Base-by-base conservation (phyloP, 1,140 invertebrate genomes). In the Bombus haemorrhoidalis region DNA sequence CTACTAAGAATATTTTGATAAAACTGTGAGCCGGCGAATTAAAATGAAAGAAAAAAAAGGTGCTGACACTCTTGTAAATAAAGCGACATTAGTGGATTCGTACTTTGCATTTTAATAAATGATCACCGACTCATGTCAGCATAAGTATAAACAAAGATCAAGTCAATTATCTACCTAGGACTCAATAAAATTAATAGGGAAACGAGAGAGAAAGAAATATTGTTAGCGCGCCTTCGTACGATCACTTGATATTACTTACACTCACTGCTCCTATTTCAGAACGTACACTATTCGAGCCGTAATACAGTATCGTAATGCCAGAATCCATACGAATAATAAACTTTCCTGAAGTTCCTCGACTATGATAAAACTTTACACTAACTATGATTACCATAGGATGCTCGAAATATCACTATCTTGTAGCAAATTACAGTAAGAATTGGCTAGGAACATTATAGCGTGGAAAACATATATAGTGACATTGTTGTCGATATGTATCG, bases 241-340 rank as follows among this genome's bases (percentile, higher is more conserved):
- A 85, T 80, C 41, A n/a, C 6, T 85, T 80, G n/a, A 75, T 74
- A n/a, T 57, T 81, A 85, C 79, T 85, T 81, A 85, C 78, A 74
- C 78, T 74, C 62, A 68, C 84, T 68, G 78, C 71, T 59, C 57
- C 68, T 81, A 74, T 73, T 69, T 81, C 78, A 41, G 41, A 75
- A 75, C 66, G 64, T 81, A 66, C 37, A 81, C 78, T 81, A 85
- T 34, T 85, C 41, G 22, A 81, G 25, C 59, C 59, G 62, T 81
- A 85, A 81, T 53, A 68, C 82, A 80, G 66, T 85, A 68, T 81
- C 84, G 84, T 43, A 81, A 81, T 69, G 79, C 69, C 79, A 68
- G 43, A 43, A 81, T 81, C 84, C 59, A 74, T 81, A 81, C 69
- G 78, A 81, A 85, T 81, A 64, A 85, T 81, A 85, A 85, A 85